phyloP scores from a whole-genome alignment of 2,797 vertebrate species.

The Hoplostethus mediterraneus region DNA sequence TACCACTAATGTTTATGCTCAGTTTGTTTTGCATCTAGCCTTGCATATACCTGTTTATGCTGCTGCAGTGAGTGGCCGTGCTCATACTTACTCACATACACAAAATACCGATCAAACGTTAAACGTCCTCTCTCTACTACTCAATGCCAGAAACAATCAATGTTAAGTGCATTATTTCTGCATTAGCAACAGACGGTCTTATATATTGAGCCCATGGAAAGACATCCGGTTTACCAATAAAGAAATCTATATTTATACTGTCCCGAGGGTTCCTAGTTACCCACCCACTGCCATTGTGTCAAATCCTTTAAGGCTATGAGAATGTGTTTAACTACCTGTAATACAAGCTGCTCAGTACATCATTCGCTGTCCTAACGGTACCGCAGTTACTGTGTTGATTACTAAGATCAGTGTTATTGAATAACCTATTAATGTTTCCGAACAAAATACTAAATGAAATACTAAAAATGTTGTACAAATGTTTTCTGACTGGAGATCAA shows the following conservation, averaged over 20 bases:
- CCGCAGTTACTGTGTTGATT: not conserved
- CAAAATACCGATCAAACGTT: constrained; percentile 24
- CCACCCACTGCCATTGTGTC: constrained; percentile 38
- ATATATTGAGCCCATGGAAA: constrained; percentile 32
- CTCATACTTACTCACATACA: constrained; percentile 15
- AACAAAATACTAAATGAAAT: not conserved
- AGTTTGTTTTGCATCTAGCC: not conserved
- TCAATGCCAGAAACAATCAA: not conserved
- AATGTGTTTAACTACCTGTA: not conserved
- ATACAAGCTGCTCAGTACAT: constrained; percentile 40
- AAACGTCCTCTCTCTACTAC: constrained; percentile 15
- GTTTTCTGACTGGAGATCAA: constrained; percentile 1
- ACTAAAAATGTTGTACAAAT: not conserved
- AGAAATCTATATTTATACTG: constrained; percentile 53
- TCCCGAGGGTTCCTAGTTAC: constrained; percentile 43
- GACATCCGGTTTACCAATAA: constrained; percentile 41
- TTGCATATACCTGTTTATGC: constrained; percentile 3
- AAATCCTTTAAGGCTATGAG: constrained; percentile 35
- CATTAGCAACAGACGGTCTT: constrained; percentile 50
- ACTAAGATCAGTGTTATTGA: not conserved
- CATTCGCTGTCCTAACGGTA: constrained; percentile 6
- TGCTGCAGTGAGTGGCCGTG: not conserved
- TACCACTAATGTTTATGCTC: constrained; percentile 34
- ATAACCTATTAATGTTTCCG: too few relatives aligned
- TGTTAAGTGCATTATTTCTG: constrained; percentile 33